phyloP scores from a whole-genome alignment of 2,888 invertebrate species.

The Argyresthia albistria region DNA sequence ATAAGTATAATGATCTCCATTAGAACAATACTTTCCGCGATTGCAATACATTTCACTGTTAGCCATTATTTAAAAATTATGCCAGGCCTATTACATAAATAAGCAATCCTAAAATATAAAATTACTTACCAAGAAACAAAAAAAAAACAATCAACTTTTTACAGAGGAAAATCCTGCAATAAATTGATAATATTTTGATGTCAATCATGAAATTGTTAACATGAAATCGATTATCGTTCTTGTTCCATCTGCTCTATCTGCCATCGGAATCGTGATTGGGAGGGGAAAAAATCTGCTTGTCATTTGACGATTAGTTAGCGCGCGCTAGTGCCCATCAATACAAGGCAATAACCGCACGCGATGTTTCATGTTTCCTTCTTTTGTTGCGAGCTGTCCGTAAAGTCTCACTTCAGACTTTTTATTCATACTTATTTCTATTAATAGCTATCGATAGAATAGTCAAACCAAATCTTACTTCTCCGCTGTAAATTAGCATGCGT shows the following conservation, averaged over 20 bases:
- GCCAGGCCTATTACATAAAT: no score
- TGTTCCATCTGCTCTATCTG: slow-evolving; percentile 25
- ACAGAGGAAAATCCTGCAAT: background rate
- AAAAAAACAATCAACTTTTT: no score
- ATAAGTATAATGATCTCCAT: background rate
- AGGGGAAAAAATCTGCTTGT: slow-evolving; percentile 43
- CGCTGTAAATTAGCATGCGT: no score
- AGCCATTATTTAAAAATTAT: no score
- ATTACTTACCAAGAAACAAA: no score
- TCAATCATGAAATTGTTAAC: slow-evolving; percentile 26
- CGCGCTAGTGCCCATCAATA: slow-evolving; percentile 8
- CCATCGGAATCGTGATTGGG: slow-evolving; percentile 28
- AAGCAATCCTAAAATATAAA: no score
- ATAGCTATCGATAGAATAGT: no score
- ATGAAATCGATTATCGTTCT: slow-evolving; percentile 44
- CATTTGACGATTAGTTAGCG: slow-evolving; percentile 48
- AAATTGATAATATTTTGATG: background rate
- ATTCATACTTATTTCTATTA: no score
- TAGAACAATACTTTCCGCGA: no score
- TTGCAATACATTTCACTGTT: no score
- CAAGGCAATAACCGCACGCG: background rate
- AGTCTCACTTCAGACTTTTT: no score
- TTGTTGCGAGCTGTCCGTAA: background rate
- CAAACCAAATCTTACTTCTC: no score
- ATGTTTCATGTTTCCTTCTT: slow-evolving; percentile 6